Conservation (phyloP, 2,113 vertebrate genomes). For the human region DNA sequence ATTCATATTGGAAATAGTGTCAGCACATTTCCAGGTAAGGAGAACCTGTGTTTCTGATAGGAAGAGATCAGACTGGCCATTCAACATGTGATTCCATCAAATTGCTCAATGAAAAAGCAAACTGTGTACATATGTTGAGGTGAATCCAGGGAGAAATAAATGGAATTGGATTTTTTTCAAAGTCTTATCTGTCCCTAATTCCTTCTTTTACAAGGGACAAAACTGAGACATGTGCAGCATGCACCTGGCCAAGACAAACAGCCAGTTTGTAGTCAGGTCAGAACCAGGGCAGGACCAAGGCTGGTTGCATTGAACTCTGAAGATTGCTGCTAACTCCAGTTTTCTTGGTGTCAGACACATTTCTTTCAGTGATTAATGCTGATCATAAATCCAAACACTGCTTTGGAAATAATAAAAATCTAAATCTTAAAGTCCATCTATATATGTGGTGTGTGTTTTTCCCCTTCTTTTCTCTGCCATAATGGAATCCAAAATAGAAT, state of each 20-base stretch:
- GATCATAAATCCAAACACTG: slow-evolving; percentile 32
- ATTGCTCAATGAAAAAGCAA: not conserved
- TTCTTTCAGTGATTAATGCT: slow-evolving; percentile 27
- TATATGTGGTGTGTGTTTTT: not conserved
- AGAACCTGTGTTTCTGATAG: not conserved
- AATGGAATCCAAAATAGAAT: slow-evolving; percentile 12
- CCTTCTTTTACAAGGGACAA: not conserved
- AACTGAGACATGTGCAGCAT: not conserved
- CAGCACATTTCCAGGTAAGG: not conserved
- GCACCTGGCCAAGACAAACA: rapidly evolving
- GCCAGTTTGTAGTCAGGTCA: not conserved
- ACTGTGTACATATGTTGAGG: not conserved
- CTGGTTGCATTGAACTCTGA: not conserved
- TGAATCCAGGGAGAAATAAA: not conserved
- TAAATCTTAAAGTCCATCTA: not conserved
- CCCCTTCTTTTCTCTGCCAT: not conserved
- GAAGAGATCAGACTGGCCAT: not conserved
- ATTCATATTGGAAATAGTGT: not conserved
- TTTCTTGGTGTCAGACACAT: not conserved
- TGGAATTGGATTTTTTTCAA: not conserved
- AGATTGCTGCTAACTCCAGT: not conserved
- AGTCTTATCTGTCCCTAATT: not conserved
- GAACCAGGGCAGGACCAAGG: not conserved
- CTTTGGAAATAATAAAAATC: slow-evolving; percentile 44
- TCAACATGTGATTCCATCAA: not conserved